Evolutionary conservation across 2,888 invertebrate species (phyloP).

Genomic region (Hydriomena furcata): DNA sequence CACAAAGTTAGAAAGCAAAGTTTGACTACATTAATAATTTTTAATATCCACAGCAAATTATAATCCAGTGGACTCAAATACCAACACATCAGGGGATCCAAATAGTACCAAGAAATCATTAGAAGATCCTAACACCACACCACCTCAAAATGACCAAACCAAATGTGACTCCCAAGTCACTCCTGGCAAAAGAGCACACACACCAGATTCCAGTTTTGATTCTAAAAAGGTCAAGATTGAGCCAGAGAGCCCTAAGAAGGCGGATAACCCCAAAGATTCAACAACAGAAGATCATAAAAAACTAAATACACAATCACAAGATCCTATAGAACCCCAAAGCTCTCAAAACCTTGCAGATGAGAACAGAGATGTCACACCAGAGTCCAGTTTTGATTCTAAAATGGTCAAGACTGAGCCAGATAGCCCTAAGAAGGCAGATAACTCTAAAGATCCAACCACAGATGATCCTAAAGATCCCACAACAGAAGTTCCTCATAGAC

Average conservation of each 20-base stretch:
- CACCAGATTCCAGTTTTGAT: conserved; percentile 33
- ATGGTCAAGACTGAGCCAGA: neutral
- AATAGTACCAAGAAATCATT: no score
- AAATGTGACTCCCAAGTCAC: conserved; percentile 15
- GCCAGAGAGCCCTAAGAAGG: neutral
- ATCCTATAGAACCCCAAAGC: neutral
- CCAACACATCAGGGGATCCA: neutral
- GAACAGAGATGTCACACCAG: neutral
- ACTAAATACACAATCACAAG: neutral
- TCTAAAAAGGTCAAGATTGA: conserved; percentile 55
- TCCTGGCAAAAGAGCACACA: conserved; percentile 48
- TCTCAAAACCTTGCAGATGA: neutral
- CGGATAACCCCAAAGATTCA: neutral
- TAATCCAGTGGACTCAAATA: conserved; percentile 5
- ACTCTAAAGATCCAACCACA: neutral
- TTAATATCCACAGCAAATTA: neutral
- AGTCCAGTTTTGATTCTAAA: neutral
- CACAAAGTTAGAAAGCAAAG: no score
- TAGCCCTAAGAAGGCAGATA: neutral
- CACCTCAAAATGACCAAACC: neutral
- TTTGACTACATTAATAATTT: neutral
- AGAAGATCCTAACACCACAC: no score
- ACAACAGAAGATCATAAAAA: neutral
- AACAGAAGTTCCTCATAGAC: no score
- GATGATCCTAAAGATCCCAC: neutral